Base-by-base conservation (phyloP, 2,797 vertebrate genomes). In the Diplodus sargus region DNA sequence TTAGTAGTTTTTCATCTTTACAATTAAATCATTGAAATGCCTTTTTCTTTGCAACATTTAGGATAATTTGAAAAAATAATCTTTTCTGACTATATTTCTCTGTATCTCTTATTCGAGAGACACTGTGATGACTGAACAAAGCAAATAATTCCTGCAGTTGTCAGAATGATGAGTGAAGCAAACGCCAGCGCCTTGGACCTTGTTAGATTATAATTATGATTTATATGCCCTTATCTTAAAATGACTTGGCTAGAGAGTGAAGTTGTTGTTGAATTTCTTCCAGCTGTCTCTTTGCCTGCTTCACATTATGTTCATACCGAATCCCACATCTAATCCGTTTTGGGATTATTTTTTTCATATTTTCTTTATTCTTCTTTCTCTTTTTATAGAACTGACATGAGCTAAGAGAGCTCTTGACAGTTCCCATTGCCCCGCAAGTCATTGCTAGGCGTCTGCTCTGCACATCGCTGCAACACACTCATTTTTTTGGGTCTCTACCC, bases 351-450 rank as follows among this genome's bases (percentile, higher is more conserved):
- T 83, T 80, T 78, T 39, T 39, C 57, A 34, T 23, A 65, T 78
- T 81, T 75, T 73, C 63, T 71, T 66, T 56, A 25, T 73, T 75
- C 30, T n/a, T 39, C 42, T 54, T 39, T 63, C 25, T 78, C 60
- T 83, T 79, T 90, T 76, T 78, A 81, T 79, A 85, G 70, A 81
- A 61, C 48, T 74, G 75, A 78, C 76, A 82, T 45, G 61, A 80
- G 53, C 74, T 63, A 70, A 87, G 65, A 79, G 76, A 70, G 64
- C 63, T 85, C 54, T 72, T 85, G 86, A 84, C 82, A 89, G 83
- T 82, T 89, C 62, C 49, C 68, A 69, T 85, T 83, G 56, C 69
- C 79, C 76, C 34, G 11, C 47, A 58, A 81, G 82, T 82, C 74
- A 68, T 70, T 81, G 63, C 61, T 56, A 79, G 73, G 48, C 69